These are phyloP conservation scores for Drosophila auraria DNA, from an alignment of 1,140 invertebrate genomes.

Conservation along the genomic window DNA sequence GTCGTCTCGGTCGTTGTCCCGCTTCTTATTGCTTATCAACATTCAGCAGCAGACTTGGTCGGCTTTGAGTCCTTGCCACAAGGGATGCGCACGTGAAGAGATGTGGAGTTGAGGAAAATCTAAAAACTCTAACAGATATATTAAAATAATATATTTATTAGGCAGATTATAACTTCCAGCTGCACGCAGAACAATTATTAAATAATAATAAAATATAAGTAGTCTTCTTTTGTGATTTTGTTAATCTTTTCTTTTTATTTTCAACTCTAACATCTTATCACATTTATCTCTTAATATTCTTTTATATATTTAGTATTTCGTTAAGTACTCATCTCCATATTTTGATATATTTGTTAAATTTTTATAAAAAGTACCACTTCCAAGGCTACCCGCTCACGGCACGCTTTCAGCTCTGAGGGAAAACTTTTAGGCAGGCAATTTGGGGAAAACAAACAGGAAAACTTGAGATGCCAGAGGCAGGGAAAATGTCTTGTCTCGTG, in stretches of 20 bases:
- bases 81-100: slow-evolving; percentile 22
- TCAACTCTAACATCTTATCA: no score
- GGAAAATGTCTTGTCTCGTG: slow-evolving; percentile 43
- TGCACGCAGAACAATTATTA: no score
- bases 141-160: no score
- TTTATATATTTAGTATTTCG: no score
- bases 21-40: slow-evolving; percentile 42
- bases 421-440: slow-evolving; percentile 42
- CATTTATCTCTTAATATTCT: no score
- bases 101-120: not conserved
- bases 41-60: slow-evolving; percentile 42
- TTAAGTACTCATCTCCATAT: not conserved
- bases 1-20: slow-evolving; percentile 27
- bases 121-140: not conserved
- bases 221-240: no score
- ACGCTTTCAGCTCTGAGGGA: slow-evolving; percentile 12
- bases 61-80: slow-evolving; percentile 3
- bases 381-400: not conserved
- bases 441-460: slow-evolving; percentile 48
- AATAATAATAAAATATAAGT: no score
- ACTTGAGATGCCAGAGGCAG: slow-evolving; percentile 40
- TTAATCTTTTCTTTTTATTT: no score
- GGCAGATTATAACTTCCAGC: no score
- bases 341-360: not conserved
- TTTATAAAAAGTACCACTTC: no score